Evolutionary conservation across 2,888 invertebrate genomes (phyloP).

Genomic region (Limnephilus auricula): DNA sequence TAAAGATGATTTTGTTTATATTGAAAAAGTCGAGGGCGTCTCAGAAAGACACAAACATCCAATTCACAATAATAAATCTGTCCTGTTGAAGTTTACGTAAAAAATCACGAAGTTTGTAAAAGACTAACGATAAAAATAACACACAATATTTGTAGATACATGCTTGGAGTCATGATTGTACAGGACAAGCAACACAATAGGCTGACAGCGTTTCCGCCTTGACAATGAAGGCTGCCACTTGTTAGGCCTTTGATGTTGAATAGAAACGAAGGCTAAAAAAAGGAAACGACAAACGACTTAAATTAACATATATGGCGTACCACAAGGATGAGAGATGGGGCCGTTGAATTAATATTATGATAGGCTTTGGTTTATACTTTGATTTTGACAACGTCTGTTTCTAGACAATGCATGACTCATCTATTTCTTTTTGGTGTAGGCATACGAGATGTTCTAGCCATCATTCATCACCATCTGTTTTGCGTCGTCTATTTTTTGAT

Average conservation of each 20-base stretch:
- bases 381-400: background rate
- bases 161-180: background rate
- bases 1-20: too few relatives aligned
- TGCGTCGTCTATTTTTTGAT: background rate
- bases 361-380: background rate
- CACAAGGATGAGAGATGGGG: background rate
- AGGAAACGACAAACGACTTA: background rate
- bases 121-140: background rate
- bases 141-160: background rate
- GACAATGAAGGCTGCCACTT: conserved; percentile 23
- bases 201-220: background rate
- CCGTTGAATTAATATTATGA: background rate
- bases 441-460: background rate
- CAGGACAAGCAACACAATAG: conserved; percentile 16
- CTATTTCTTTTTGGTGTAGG: background rate
- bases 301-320: conserved; percentile 10
- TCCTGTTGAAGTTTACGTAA: background rate
- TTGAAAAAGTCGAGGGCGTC: too few relatives aligned
- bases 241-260: conserved; percentile 10
- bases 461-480: background rate
- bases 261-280: background rate
- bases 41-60: too few relatives aligned
- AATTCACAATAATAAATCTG: background rate
- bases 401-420: background rate
- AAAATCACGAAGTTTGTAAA: background rate